Evolutionary conservation across 2,113 vertebrate species (phyloP).

Genomic region (Oryzias celebensis): DNA sequence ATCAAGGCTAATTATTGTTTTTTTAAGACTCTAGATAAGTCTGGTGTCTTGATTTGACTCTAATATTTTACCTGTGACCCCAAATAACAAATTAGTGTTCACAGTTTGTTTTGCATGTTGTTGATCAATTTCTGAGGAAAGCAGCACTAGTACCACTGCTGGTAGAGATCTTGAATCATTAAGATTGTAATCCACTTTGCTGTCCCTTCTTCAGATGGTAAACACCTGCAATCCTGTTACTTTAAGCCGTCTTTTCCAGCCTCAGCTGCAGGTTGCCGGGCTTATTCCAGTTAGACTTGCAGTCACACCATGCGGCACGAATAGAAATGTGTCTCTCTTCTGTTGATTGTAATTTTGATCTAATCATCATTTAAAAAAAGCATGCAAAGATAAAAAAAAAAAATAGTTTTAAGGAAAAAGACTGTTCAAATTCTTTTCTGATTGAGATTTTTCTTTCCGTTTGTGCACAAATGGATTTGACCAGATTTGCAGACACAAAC

Average conservation of each 20-base stretch:
- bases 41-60: background rate
- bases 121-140: background rate
- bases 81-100: slow-evolving; percentile 6
- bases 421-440: no score
- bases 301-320: slow-evolving; percentile 2
- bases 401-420: background rate
- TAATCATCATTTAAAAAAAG: background rate
- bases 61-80: background rate
- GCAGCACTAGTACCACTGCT: slow-evolving; percentile 10
- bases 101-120: slow-evolving; percentile 8
- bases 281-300: slow-evolving; percentile 17
- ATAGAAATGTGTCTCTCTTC: slow-evolving; percentile 7
- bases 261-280: slow-evolving; percentile 50
- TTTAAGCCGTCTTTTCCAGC: slow-evolving; percentile 72
- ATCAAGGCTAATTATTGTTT: no score
- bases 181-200: slow-evolving; percentile 60
- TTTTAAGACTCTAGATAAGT: background rate
- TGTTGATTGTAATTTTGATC: background rate
- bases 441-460: no score
- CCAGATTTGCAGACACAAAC: background rate
- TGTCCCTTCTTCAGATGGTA: slow-evolving; percentile 52
- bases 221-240: slow-evolving; percentile 76
- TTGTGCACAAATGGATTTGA: background rate
- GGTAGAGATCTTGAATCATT: slow-evolving; percentile 42
- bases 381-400: background rate